phyloP scores from a whole-genome alignment of 1,140 invertebrate genomes.

The Drosophila pseudoananassae region DNA sequence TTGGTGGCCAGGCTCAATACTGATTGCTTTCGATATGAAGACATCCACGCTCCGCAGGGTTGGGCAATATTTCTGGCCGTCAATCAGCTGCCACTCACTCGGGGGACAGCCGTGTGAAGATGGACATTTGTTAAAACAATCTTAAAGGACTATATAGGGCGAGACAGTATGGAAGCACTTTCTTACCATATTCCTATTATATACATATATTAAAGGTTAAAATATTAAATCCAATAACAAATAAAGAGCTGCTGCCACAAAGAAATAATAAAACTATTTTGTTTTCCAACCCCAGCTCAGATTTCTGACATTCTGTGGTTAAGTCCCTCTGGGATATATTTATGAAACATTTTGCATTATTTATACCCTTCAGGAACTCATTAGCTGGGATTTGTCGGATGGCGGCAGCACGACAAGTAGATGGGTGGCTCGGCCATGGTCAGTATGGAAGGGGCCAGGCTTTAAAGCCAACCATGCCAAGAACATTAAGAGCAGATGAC shows the following conservation, averaged over 20 bases:
- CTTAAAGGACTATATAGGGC: background rate
- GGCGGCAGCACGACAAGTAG: background rate
- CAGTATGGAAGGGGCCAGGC: background rate
- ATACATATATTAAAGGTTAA: too few relatives aligned
- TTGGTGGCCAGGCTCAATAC: background rate
- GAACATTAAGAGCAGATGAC: conserved; percentile 65
- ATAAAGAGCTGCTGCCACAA: background rate
- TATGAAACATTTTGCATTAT: conserved; percentile 73
- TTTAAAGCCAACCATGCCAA: conserved; percentile 10
- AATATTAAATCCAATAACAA: too few relatives aligned
- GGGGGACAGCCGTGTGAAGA: conserved; percentile 45
- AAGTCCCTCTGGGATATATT: conserved; percentile 32
- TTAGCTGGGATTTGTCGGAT: conserved; percentile 42
- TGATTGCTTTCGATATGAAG: conserved; percentile 13
- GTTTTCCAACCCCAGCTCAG: background rate
- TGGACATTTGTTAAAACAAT: conserved; percentile 61
- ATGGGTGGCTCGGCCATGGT: background rate
- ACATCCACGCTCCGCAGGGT: background rate
- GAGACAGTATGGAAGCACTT: too few relatives aligned
- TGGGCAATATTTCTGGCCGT: conserved; percentile 18
- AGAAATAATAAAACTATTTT: conserved; percentile 3
- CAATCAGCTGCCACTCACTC: conserved; percentile 30
- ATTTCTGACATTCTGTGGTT: background rate
- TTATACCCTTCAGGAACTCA: conserved; percentile 56
- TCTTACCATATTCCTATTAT: too few relatives aligned